Conservation (phyloP, 2,888 invertebrate species). For the Folsomia candida region DNA sequence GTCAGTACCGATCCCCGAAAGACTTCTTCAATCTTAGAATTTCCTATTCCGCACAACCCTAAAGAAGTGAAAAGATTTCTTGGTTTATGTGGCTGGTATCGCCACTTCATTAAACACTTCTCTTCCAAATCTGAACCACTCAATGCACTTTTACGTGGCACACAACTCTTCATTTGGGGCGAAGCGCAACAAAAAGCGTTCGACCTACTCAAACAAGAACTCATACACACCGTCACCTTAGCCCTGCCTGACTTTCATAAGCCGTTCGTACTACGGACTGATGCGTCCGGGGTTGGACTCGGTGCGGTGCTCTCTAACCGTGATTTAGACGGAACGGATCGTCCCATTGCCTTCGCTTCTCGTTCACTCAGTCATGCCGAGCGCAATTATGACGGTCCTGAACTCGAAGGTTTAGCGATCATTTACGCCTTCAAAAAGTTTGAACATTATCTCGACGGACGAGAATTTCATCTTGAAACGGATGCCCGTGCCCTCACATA, state of each 20-base stretch:
- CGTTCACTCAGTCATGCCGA: constrained; percentile 9
- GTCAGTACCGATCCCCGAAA: constrained; percentile 23
- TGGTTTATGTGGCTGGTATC: constrained; percentile 37
- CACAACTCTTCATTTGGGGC: constrained; percentile 37
- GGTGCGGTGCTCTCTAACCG: constrained; percentile 7
- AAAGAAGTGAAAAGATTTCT: constrained; percentile 31
- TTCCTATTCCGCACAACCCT: constrained; percentile 21
- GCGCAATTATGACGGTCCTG: constrained; percentile 1
- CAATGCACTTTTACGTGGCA: constrained; percentile 10
- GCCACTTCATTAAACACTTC: constrained; percentile 38
- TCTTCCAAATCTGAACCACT: constrained; percentile 28
- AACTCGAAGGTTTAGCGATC: constrained; percentile 23
- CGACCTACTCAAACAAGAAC: constrained; percentile 21
- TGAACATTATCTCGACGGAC: constrained; percentile 40
- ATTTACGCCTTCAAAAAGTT: constrained; percentile 30
- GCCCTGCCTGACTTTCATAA: constrained; percentile 16
- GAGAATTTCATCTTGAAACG: constrained; percentile 38
- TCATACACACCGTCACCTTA: constrained; percentile 5
- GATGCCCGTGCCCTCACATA: constrained; percentile 41
- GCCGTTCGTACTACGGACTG: constrained; percentile 13
- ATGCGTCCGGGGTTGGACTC: constrained; percentile 12
- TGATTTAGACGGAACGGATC: neutral
- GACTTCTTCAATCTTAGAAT: constrained; percentile 12
- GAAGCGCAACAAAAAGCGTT: constrained; percentile 19
- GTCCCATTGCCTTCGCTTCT: neutral